Percentiles rank a stretch among this genome's conserved stretches.
Evolutionary conservation across 2,113 vertebrate species (phyloP).

Genomic region (Halcyon malimbica): DNA sequence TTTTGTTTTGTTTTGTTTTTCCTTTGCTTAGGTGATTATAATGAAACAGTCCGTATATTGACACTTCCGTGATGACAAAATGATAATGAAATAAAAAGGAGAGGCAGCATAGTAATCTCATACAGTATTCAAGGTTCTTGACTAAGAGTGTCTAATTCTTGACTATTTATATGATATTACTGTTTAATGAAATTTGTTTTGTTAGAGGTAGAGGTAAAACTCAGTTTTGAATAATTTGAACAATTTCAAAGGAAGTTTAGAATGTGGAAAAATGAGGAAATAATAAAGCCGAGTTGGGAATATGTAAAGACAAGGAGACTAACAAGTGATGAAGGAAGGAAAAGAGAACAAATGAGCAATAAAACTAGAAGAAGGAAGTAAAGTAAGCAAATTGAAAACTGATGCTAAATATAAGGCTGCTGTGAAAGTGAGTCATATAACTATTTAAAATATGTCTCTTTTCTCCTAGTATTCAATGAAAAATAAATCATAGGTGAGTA

Average conservation of each 20-base stretch:
- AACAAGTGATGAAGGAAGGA: background rate
- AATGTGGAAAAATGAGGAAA: background rate
- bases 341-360: background rate
- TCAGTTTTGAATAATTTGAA: background rate
- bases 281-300: background rate
- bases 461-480: background rate
- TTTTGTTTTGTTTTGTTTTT: background rate
- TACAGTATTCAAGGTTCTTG: background rate
- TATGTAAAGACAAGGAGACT: background rate
- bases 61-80: background rate
- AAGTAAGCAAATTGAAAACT: background rate
- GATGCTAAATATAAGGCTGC: background rate
- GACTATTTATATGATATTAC: background rate
- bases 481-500: background rate
- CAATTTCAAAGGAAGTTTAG: background rate
- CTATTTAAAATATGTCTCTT: background rate
- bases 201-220: background rate
- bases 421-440: background rate
- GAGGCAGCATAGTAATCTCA: background rate
- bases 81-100: background rate
- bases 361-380: background rate
- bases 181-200: background rate
- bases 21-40: background rate
- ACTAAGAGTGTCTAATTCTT: background rate
- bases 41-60: background rate